Conservation (phyloP, 2,888 invertebrate genomes). For the Loripinus fragilis region DNA sequence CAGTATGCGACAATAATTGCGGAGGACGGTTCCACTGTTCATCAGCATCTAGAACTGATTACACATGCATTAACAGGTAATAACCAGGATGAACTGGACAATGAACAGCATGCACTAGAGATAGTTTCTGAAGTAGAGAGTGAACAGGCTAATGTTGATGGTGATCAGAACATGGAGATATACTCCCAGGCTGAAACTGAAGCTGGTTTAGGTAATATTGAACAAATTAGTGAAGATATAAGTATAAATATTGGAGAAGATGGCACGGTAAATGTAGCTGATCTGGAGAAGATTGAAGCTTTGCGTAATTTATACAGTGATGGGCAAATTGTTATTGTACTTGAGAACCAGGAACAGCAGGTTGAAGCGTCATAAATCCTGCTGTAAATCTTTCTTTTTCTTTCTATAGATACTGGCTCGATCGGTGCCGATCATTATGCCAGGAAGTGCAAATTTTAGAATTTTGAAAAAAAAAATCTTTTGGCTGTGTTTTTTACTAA, state of each 20-base stretch:
- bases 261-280: conserved; percentile 53
- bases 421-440: too few species aligned
- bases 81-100: neutral
- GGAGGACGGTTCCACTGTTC: conserved; percentile 13
- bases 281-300: conserved; percentile 59
- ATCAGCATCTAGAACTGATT: conserved; percentile 48
- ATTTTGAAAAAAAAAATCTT: too few species aligned
- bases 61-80: conserved; percentile 37
- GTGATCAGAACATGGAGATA: neutral
- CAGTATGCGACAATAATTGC: neutral
- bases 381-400: too few species aligned
- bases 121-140: neutral
- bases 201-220: neutral
- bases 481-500: too few species aligned
- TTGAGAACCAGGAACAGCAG: conserved; percentile 49
- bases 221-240: conserved; percentile 42
- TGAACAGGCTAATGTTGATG: neutral
- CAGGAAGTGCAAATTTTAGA: too few species aligned
- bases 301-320: conserved; percentile 54
- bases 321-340: conserved; percentile 57
- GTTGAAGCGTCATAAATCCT: neutral
- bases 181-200: neutral
- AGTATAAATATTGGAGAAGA: conserved; percentile 61
- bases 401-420: too few species aligned
- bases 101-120: neutral